phyloP scores from a whole-genome alignment of 2,888 invertebrate species.

The Arenicola marina region DNA sequence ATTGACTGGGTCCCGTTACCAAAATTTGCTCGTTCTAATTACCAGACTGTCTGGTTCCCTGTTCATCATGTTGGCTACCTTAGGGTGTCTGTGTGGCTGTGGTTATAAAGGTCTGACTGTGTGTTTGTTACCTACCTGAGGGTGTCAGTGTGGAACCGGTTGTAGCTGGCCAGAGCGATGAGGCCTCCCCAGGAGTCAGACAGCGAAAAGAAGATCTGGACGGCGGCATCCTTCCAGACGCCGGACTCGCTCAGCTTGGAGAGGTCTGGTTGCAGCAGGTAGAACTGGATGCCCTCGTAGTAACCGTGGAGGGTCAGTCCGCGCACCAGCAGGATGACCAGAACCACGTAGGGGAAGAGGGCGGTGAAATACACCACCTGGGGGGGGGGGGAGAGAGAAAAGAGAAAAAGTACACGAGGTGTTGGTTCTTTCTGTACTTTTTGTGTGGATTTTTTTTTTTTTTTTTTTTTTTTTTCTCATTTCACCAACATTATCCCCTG shows the following conservation, averaged over 20 bases:
- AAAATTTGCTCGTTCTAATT: too few relatives aligned
- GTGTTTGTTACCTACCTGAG: slow-evolving; percentile 44
- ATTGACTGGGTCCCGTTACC: too few relatives aligned
- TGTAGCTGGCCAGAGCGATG: slow-evolving; percentile 61
- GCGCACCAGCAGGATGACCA: slow-evolving; percentile 53
- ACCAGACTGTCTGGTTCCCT: too few relatives aligned
- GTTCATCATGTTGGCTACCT: too few relatives aligned
- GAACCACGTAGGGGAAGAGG: slow-evolving; percentile 54
- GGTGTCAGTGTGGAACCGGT: slow-evolving; percentile 60
- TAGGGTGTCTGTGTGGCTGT: too few relatives aligned
- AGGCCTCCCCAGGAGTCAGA: slow-evolving; percentile 60
- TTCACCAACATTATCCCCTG: too few relatives aligned
- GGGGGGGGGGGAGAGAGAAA: too few relatives aligned
- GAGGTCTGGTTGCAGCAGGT: slow-evolving; percentile 36
- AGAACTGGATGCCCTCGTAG: slow-evolving; percentile 50
- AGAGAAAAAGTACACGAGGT: too few relatives aligned
- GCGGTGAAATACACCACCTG: slow-evolving; percentile 58
- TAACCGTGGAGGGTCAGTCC: slow-evolving; percentile 49
- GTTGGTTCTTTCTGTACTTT: too few relatives aligned
- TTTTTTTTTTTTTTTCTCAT: too few relatives aligned
- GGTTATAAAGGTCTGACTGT: too few relatives aligned
- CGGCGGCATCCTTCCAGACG: slow-evolving; percentile 60
- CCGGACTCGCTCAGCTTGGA: not conserved
- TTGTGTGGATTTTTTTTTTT: too few relatives aligned
- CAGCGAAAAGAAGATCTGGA: slow-evolving; percentile 59